Percentiles rank a stretch among this genome's conserved stretches.
Conservation (phyloP, 2,113 vertebrate species). For the Panurus biarmicus region DNA sequence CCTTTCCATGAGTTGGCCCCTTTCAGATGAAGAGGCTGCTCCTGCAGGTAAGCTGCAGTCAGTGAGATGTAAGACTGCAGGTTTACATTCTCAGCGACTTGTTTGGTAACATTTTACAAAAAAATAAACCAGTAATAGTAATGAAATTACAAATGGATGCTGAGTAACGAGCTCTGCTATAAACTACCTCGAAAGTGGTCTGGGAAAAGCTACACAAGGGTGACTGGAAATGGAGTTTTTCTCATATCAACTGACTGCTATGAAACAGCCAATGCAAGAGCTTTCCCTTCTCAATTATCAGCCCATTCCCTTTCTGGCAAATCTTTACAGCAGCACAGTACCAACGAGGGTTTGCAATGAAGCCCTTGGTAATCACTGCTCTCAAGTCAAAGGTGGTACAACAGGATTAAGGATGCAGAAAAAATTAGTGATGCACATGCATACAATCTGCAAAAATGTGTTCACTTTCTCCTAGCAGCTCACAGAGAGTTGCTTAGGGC, state of each 20-base stretch:
- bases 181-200: not conserved
- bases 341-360: not conserved
- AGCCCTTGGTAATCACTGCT: constrained; percentile 23
- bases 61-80: not conserved
- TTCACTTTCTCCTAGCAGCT: not conserved
- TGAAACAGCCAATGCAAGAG: not conserved
- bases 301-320: constrained; percentile 6
- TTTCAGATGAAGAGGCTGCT: not conserved
- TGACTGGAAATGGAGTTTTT: not conserved
- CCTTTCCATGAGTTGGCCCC: not conserved
- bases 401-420: constrained; percentile 6
- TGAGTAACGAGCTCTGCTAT: not conserved
- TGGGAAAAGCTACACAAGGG: not conserved
- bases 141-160: not conserved
- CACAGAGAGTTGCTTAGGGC: not conserved
- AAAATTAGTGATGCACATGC: not conserved
- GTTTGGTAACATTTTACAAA: not conserved
- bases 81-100: not conserved
- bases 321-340: not conserved
- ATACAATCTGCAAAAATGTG: not conserved
- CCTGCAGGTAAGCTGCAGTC: not conserved
- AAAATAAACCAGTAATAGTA: not conserved
- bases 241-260: not conserved
- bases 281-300: not conserved
- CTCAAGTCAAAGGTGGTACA: constrained; percentile 18